phyloP scores from a whole-genome alignment of 2,888 invertebrate species.

The Philonicus albiceps region DNA sequence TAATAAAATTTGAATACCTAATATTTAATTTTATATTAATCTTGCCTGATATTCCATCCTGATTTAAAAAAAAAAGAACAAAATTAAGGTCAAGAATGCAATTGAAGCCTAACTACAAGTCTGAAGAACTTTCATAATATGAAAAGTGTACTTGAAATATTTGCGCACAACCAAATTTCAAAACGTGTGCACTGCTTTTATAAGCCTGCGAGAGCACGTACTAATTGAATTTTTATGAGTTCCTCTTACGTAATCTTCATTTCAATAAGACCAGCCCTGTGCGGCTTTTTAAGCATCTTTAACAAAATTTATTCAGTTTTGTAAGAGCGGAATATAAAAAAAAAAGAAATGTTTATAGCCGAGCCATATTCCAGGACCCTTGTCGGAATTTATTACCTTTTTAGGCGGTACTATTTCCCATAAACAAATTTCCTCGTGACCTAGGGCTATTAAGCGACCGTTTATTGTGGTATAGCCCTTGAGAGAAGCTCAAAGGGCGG shows the following conservation, averaged over 20 bases:
- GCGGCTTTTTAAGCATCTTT: neutral
- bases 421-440: neutral
- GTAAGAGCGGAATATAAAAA: neutral
- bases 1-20: too few relatives aligned
- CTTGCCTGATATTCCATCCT: too few relatives aligned
- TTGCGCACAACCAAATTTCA: neutral
- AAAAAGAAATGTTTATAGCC: neutral
- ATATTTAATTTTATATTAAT: too few relatives aligned
- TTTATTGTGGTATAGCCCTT: neutral
- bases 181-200: neutral
- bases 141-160: neutral
- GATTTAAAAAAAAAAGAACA: too few relatives aligned
- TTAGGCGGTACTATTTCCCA: neutral
- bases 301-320: neutral
- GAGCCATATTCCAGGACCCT: neutral
- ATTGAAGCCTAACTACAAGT: neutral
- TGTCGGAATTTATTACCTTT: neutral
- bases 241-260: neutral
- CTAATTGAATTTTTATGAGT: neutral
- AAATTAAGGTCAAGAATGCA: neutral
- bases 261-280: neutral
- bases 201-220: neutral
- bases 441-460: neutral
- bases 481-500: neutral
- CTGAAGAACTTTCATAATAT: neutral